Percentiles rank a stretch among this genome's conserved stretches.
Conservation (phyloP, 2,888 invertebrate species). For the Stramonita haemastoma region DNA sequence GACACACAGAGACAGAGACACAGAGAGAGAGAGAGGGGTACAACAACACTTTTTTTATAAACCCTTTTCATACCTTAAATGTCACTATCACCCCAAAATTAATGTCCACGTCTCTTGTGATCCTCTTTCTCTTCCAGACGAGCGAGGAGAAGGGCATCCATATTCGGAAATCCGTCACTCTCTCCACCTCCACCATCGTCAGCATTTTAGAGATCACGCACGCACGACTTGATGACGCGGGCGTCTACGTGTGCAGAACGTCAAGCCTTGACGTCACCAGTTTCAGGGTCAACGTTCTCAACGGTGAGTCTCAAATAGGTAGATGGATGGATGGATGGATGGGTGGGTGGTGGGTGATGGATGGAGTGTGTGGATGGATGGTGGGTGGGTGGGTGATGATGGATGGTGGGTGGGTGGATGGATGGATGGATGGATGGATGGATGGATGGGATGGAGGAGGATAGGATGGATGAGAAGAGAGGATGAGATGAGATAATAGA, state of each 20-base stretch:
- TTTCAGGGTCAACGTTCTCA: conserved; percentile 59
- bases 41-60: no score
- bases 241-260: conserved; percentile 64
- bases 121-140: background rate
- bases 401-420: no score
- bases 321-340: background rate
- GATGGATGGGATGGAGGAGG: no score
- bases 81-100: background rate
- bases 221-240: conserved; percentile 57
- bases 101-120: background rate
- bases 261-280: conserved; percentile 61
- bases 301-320: conserved; percentile 51
- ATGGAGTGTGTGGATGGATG: no score
- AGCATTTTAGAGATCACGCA: conserved; percentile 63
- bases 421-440: no score
- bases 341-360: no score
- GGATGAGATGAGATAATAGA: no score
- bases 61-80: background rate
- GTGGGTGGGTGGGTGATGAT: no score
- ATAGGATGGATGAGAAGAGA: no score
- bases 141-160: conserved; percentile 22
- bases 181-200: conserved; percentile 59
- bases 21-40: no score
- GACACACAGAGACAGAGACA: no score
- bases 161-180: conserved; percentile 57